These are phyloP conservation scores for Crossocerus cetratus DNA, from an alignment of 2,888 invertebrate genomes.

Conservation along the genomic window DNA sequence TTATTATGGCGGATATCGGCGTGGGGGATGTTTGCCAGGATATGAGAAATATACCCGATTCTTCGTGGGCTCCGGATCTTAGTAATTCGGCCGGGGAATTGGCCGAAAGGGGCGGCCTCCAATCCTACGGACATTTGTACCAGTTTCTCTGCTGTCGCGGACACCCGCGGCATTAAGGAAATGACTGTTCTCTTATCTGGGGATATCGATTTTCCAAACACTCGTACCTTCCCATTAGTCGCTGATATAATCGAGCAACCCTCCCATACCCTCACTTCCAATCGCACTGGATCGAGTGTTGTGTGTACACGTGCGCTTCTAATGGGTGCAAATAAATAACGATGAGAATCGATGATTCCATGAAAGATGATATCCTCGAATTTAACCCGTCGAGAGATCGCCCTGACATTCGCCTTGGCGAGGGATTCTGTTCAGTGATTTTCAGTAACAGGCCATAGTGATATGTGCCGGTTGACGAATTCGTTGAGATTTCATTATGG, in stretches of 20 bases:
- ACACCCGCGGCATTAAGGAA: background rate
- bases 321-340: background rate
- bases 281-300: background rate
- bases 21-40: too few relatives aligned
- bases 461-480: too few relatives aligned
- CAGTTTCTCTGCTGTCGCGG: background rate
- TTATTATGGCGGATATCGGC: too few relatives aligned
- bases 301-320: background rate
- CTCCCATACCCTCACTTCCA: background rate
- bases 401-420: too few relatives aligned
- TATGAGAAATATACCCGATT: too few relatives aligned
- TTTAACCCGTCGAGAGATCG: too few relatives aligned
- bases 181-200: background rate
- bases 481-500: too few relatives aligned
- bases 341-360: background rate
- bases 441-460: too few relatives aligned
- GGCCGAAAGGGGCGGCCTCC: background rate
- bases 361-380: too few relatives aligned
- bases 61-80: too few relatives aligned
- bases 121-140: background rate
- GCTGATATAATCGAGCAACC: background rate
- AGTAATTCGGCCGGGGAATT: too few relatives aligned
- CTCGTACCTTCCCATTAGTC: conserved; percentile 2
- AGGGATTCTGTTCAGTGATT: too few relatives aligned
- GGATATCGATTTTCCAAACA: conserved; percentile 2